These are phyloP conservation scores for Drosophila nr. fundita DNA, from an alignment of 2,888 invertebrate species.

Conservation along the genomic window DNA sequence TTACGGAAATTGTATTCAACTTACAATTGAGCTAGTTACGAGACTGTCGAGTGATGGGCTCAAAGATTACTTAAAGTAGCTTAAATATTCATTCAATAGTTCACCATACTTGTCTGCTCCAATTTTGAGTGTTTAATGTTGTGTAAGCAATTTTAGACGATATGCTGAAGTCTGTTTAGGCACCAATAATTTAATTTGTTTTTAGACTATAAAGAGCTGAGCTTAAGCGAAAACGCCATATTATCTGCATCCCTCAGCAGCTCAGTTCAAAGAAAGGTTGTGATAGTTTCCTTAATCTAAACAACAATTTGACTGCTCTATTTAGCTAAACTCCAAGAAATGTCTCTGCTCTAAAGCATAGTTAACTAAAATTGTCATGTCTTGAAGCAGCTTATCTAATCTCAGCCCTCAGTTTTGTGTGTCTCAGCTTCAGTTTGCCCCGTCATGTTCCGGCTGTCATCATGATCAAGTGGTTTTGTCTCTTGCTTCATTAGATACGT, in stretches of 20 bases:
- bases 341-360: conserved; percentile 8
- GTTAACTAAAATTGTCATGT: conserved; percentile 19
- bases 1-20: conserved; percentile 52
- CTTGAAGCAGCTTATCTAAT: conserved; percentile 38
- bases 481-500: conserved; percentile 39
- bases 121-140: background rate
- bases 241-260: conserved; percentile 25
- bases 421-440: background rate
- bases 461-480: conserved; percentile 25
- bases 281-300: conserved; percentile 10
- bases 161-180: background rate
- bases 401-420: conserved; percentile 15
- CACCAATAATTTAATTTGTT: background rate
- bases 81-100: conserved; percentile 13
- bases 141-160: background rate
- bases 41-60: conserved; percentile 6
- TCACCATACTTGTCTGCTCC: conserved; percentile 1
- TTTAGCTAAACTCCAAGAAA: conserved; percentile 10
- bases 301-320: conserved; percentile 49
- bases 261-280: conserved; percentile 6
- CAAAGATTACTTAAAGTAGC: conserved; percentile 8
- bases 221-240: background rate
- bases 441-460: conserved; percentile 14
- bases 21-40: conserved; percentile 33
- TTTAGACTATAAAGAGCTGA: background rate